Base-by-base conservation (phyloP, 2,113 vertebrate genomes). In the Pavo muticus region DNA sequence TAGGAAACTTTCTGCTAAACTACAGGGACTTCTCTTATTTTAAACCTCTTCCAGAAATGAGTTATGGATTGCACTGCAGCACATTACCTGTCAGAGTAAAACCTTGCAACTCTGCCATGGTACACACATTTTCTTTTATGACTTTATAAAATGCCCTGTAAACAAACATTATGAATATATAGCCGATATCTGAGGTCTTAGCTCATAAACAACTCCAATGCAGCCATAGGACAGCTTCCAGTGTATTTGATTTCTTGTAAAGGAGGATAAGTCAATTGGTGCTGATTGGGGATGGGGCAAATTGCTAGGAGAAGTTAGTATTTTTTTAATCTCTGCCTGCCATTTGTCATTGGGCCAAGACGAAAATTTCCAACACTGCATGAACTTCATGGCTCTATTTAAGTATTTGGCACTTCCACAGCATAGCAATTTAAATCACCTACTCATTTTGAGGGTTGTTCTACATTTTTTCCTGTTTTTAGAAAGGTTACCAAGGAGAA, bases 201-300 rank as follows among this genome's bases (percentile, higher is more conserved):
- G 24, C n/a, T 45, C n/a, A 42, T 64, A 85, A 79, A 87, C 71
- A 37, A 59, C 29, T 70, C 21, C 56, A 56, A 15, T 7, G 37
- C 2, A 71, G 18, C 24, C 68, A 63, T 18, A 72, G 56, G 61
- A 63, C 1, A 30, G 29, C 30, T 54, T 27, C 4, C 27, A 61
- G 32, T 27, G 11, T 37, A 65, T 83, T 47, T 88, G 1, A 69
- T 89, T 70, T 88, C 71, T 77, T 73, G 12, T 19, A 50, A 56
- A 91, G 27, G 17, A 2, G 7, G 5, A 8, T 25, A n/a, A 83
- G 5, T 54, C 0, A 0, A 19, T 12, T 50, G 18, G 24, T 45
- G 14, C 61, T 67, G 16, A 3, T 18, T 70, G 2, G 30, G 12
- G 57, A 70, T 10, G 52, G 10, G 7, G 18, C 13, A 79, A 65